Evolutionary conservation across 2,888 invertebrate genomes (phyloP), one percentile per base, ranked within the genome.

Genomic region (Drosophila neonasuta): DNA sequence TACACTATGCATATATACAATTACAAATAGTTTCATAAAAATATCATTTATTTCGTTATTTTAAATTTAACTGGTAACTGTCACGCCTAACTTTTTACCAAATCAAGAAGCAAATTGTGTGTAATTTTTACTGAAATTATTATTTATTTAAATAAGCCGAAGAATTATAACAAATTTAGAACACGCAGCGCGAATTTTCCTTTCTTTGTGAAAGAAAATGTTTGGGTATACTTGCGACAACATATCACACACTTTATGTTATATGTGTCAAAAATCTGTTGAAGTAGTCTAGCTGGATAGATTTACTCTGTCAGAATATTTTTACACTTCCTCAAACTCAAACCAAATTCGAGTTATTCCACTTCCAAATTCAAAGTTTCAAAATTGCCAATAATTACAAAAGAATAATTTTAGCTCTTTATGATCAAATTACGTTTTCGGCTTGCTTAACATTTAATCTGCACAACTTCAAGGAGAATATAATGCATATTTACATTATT

Each of bases 401-500:
- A 62, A 52, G 7, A 17, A 15, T 76, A 0, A 13, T 76, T 57
- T 72, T 76, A 61, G 72, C 59, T 9, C n/a, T 68, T 0, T 65
- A 63, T 44, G 58, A 69, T 11, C 50, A 73, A 62, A 69, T 77
- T 50, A 73, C 63, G 6, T 41, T 73, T 50, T 70, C 63, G 34
- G 77, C 65, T 41, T 77, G 67, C 24, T 32, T 61, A 13, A 36
- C 49, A 17, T 73, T 77, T 17, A 9, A 48, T 13, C 5, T 55
- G 3, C 4, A 48, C 3, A 29, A 45, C 1, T 1, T 0, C 3
- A 30, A 41, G 6, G 11, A 41, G 7, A 7, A 41, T 8, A 41
- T 13, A 11, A 85, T 85, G 81, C 73, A 79, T 58, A 66, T 82
- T n/a, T 54, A 79, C 0, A 39, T 85, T 3, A 82, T 82, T 32